phyloP scores from a whole-genome alignment of 2,797 vertebrate genomes.

The Micrastur ruficollis region DNA sequence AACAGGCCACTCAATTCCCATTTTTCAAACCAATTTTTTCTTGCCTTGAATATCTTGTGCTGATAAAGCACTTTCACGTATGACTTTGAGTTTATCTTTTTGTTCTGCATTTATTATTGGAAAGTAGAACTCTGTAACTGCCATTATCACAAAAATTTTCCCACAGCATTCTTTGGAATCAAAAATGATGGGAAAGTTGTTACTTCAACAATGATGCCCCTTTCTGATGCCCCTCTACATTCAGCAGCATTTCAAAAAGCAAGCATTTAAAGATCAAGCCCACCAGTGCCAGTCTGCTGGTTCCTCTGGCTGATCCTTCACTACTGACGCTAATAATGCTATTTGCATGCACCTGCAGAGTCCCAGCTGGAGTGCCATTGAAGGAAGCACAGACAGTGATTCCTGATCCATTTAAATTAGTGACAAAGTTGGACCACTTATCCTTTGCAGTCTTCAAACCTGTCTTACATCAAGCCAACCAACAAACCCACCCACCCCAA shows the following conservation, averaged over 20 bases:
- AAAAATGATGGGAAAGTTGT: neutral
- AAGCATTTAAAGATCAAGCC: neutral
- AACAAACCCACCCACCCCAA: accelerated
- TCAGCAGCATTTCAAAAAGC: neutral
- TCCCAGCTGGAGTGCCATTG: neutral
- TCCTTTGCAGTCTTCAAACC: neutral
- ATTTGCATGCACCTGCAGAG: neutral
- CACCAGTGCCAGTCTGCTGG: neutral
- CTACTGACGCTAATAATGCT: neutral
- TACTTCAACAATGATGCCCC: neutral
- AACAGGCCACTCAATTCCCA: neutral
- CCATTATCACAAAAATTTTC: neutral
- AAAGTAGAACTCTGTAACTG: neutral
- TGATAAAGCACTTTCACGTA: neutral
- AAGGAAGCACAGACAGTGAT: neutral
- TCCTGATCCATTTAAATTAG: neutral
- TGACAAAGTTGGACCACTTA: neutral
- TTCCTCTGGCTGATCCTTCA: neutral
- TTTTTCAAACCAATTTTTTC: constrained; percentile 16
- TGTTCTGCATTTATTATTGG: neutral
- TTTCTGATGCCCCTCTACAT: neutral
- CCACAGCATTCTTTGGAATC: neutral
- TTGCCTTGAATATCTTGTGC: neutral
- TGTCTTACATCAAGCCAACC: neutral
- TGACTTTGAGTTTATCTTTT: neutral